phyloP scores from a whole-genome alignment of 2,888 invertebrate genomes.

The Zelleria hepariella region DNA sequence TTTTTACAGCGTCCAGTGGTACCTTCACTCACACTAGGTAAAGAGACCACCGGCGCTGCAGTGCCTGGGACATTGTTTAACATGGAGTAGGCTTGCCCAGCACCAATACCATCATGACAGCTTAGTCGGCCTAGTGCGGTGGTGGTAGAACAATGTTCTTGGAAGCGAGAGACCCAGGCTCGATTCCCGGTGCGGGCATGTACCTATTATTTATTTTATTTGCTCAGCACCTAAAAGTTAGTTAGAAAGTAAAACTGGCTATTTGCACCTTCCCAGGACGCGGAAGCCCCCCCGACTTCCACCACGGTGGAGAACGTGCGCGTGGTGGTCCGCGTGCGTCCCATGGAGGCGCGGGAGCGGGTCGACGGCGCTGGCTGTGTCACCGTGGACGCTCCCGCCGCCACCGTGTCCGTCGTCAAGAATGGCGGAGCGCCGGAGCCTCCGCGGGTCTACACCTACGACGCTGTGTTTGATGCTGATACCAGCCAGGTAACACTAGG shows the following conservation, averaged over 20 bases:
- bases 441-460: slow-evolving; percentile 93
- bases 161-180: too few species aligned
- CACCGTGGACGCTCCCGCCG: slow-evolving; percentile 81
- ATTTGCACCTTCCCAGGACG: slow-evolving; percentile 45
- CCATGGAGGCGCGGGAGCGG: slow-evolving; percentile 89
- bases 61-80: too few species aligned
- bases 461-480: slow-evolving; percentile 90
- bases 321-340: slow-evolving; percentile 95
- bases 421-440: slow-evolving; percentile 80
- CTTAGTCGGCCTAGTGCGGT: background rate
- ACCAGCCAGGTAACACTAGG: slow-evolving; percentile 80
- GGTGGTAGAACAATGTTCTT: background rate
- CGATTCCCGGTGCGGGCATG: too few species aligned
- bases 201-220: too few species aligned
- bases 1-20: too few species aligned
- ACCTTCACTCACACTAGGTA: too few species aligned
- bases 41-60: too few species aligned
- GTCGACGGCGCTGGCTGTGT: slow-evolving; percentile 80
- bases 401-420: slow-evolving; percentile 83
- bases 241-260: background rate
- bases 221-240: too few species aligned
- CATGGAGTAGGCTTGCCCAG: too few species aligned
- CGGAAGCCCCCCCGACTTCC: slow-evolving; percentile 60
- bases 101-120: too few species aligned
- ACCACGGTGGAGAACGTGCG: slow-evolving; percentile 91